Evolutionary conservation across 2,888 invertebrate species (phyloP), one percentile per base, ranked within the genome.

Genomic region (Drosophila imparisetae): DNA sequence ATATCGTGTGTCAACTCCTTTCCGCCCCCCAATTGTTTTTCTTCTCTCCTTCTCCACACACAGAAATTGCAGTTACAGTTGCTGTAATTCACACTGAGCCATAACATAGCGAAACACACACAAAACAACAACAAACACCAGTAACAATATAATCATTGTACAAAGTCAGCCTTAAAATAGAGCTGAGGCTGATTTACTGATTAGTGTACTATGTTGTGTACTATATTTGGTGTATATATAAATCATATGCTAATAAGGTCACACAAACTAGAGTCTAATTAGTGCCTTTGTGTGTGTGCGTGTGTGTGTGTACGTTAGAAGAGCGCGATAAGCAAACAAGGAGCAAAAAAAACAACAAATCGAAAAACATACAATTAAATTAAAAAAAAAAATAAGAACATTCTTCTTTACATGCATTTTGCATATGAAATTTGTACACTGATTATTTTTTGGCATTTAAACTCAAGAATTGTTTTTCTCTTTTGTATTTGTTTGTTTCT

Each of bases 401-500:
- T 40, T 40, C 15, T n/a, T 27, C 34, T 42, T 21, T 3, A 1
- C 29, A 62, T 62, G n/a, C 13, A 13, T 7, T 21, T 45, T 60
- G 48, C 40, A 52, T 74, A 38, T 55, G 30, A 40, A 52, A 32
- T 57, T 48, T 24, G 36, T 32, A 21, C 45, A 67, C 18, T 49
- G 11, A n/a, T 10, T 10, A n/a, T 38, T 27, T 7, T 42, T 67
- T 29, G 52, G 72, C 58, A 18, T 59, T 15, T 13, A 54, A 65
- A 67, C 48, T 76, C 40, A 72, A 57, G 59, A 63, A 68, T 58
- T 66, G 66, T 71, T 75, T 80, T 75, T 52, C 66, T 58, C 40
- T 65, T 66, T 64, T 75, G 70, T 66, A 52, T 75, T 77, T 72
- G 63, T 86, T 68, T 45, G 45, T 15, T 66, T 76, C 59, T 55